A percentile compares a stretch with the other conserved stretches of the same genome.
These are phyloP conservation scores for Coptodon rendalli DNA, from an alignment of 2,113 vertebrate genomes.

Conservation along the genomic window DNA sequence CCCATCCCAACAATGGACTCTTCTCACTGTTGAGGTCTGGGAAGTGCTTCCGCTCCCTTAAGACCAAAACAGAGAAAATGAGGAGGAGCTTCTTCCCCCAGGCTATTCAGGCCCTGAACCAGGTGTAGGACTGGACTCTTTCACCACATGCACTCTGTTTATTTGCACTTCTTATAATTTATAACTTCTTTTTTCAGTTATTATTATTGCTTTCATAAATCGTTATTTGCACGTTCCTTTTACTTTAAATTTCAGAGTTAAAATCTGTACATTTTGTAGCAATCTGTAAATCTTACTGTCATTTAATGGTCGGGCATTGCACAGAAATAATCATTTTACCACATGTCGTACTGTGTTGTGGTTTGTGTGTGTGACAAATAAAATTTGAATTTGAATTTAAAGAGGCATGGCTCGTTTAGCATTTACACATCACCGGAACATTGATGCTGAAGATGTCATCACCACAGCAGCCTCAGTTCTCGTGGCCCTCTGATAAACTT, in stretches of 20 bases:
- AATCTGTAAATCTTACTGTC: background rate
- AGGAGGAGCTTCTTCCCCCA: background rate
- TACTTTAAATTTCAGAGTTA: background rate
- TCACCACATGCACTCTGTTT: background rate
- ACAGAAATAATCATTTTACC: background rate
- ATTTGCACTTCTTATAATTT: background rate
- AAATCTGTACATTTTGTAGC: background rate
- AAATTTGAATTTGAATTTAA: background rate
- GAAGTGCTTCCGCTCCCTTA: rapidly evolving
- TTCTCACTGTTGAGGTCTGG: background rate
- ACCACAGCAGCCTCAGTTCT: background rate
- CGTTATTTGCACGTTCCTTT: background rate
- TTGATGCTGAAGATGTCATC: background rate
- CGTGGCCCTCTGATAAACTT: background rate
- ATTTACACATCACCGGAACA: rapidly evolving
- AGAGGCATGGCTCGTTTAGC: background rate
- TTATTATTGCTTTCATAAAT: background rate
- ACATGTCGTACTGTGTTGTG: background rate
- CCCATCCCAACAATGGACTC: too few species aligned
- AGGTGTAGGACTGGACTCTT: background rate
- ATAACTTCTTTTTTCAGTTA: rapidly evolving
- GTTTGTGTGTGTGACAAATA: background rate
- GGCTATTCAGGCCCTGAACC: background rate
- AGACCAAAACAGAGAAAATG: background rate
- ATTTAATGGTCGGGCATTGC: background rate